These are phyloP conservation scores for Cromileptes altivelis DNA, from an alignment of 2,113 vertebrate genomes.

Conservation along the genomic window DNA sequence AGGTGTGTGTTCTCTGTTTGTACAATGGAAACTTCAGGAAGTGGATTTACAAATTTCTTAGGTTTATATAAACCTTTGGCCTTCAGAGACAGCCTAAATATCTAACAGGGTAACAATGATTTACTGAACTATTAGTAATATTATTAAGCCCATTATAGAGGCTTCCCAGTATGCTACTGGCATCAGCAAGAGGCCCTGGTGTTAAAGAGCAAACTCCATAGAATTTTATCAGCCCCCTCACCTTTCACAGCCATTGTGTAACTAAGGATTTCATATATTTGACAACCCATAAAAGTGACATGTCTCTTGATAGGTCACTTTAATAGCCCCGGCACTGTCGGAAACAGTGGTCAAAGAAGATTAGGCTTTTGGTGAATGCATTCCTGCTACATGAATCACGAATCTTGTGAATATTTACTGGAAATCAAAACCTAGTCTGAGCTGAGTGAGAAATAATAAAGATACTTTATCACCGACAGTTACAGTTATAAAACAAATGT, in stretches of 20 bases:
- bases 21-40: not conserved
- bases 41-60: not conserved
- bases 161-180: not conserved
- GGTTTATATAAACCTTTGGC: not conserved
- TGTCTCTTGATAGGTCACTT: not conserved
- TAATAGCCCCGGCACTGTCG: not conserved
- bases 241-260: conserved; percentile 16
- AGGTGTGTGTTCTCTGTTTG: not conserved
- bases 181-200: conserved; percentile 5
- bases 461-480: not conserved
- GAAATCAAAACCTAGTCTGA: not conserved
- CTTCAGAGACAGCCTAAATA: not conserved
- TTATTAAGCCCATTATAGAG: not conserved
- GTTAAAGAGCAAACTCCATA: conserved; percentile 28
- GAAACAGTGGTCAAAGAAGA: not conserved
- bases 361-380: not conserved
- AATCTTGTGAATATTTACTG: not conserved
- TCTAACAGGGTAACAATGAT: not conserved
- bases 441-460: not conserved
- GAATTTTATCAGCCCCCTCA: not conserved
- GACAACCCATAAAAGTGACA: not conserved
- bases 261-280: not conserved
- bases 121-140: not conserved
- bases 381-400: not conserved
- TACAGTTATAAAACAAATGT: not conserved